phyloP scores from a whole-genome alignment of 2,888 invertebrate genomes.

The Xestia sexstrigata region DNA sequence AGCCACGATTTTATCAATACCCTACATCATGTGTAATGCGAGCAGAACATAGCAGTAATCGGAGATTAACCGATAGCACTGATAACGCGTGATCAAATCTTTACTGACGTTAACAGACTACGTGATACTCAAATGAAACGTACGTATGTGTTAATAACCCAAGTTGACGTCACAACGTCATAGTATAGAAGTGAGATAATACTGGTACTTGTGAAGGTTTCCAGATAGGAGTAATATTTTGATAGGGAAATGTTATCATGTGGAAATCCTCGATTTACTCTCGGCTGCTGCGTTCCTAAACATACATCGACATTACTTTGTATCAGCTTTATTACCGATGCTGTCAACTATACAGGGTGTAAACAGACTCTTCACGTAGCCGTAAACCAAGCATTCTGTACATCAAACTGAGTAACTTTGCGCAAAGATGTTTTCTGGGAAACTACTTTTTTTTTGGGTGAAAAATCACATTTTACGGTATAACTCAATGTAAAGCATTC shows the following conservation, averaged over 20 bases:
- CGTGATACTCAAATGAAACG: constrained; percentile 39
- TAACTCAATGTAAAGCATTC: too few relatives aligned
- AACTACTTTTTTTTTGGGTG: too few relatives aligned
- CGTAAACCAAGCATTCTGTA: too few relatives aligned
- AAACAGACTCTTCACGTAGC: too few relatives aligned
- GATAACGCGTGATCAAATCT: constrained; percentile 71
- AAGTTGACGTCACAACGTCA: constrained; percentile 46
- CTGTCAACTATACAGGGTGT: neutral
- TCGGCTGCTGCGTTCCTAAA: neutral
- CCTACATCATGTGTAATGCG: constrained; percentile 45
- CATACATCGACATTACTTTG: neutral
- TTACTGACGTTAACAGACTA: constrained; percentile 50
- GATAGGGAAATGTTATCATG: neutral
- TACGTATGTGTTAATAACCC: constrained; percentile 40
- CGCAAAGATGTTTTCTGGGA: too few relatives aligned
- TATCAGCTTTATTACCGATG: neutral
- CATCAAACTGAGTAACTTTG: too few relatives aligned
- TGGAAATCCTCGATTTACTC: neutral
- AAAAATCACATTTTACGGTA: too few relatives aligned
- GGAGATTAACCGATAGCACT: constrained; percentile 69
- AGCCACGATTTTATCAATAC: constrained; percentile 36
- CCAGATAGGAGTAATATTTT: constrained; percentile 11
- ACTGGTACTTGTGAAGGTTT: neutral
- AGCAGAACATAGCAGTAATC: constrained; percentile 66
- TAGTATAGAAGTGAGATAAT: constrained; percentile 14